Base-by-base conservation (phyloP, 1,140 invertebrate genomes). In the Drosophila suzukii region DNA sequence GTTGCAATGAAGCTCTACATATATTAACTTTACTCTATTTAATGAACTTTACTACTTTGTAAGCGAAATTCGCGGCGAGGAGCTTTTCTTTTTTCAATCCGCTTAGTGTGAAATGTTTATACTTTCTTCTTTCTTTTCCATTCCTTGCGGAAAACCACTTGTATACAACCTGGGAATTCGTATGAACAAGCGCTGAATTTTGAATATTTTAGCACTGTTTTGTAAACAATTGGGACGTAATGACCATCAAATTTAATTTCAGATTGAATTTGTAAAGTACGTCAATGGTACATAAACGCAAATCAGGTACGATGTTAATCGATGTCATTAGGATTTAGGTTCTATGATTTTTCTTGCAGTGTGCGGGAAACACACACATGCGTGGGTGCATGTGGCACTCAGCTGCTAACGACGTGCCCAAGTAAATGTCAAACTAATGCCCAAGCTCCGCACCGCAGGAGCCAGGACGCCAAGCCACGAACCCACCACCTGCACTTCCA, bases 361-460 rank as follows among this genome's bases (percentile, higher is more conserved):
- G 56, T 61, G 55, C 8, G 8, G 13, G 0, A 4, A 43, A 51
- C 44, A 30, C 53, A 75, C 47, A 41, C 41, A 32, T 17, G 49
- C 32, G 36, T 49, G 20, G 66, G 43, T 72, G 68, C 66, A 71
- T 71, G 68, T 74, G 74, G 68, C 70, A 75, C 82, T 76, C 75
- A 68, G 47, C 72, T 83, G 59, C 72, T 83, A 88, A 88, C 83
- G 83, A 88, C 84, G 76, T 88, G 83, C 83, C 79, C 80, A 88
- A 88, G 83, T 88, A 88, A 88, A 88, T 88, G 83, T 88, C 83
- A 88, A 88, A 88, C 83, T 88, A 88, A 88, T 88, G 83, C 83
- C 79, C 57, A 44, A 77, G 70, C 78, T 51, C 55, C 70, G 77
- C 83, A 82, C 83, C 82, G 71, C 82, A 85, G 75, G 68, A 75